Evolutionary conservation across 1,140 invertebrate species (phyloP).

Genomic region (Galleria mellonella): DNA sequence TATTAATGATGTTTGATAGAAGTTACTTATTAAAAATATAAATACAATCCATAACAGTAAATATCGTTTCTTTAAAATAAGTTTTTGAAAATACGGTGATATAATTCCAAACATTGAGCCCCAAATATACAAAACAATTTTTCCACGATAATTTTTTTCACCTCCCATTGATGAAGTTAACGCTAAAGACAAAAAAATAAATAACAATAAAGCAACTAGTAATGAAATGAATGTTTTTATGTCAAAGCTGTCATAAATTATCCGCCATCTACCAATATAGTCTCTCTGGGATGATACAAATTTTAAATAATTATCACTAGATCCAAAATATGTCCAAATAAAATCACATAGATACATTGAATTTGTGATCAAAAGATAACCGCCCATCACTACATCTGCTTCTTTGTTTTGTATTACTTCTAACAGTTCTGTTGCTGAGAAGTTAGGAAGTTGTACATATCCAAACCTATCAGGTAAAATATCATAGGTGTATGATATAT

Average conservation of each 20-base stretch:
- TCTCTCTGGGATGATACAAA: background rate
- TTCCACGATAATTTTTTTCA: background rate
- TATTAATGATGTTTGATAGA: background rate
- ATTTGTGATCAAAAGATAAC: background rate
- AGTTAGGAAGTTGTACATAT: background rate
- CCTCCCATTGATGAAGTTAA: too few relatives aligned
- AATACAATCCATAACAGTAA: conserved; percentile 9
- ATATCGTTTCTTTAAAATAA: background rate
- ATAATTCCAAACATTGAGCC: background rate
- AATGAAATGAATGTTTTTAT: background rate
- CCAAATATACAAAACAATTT: background rate
- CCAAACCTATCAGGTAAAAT: background rate
- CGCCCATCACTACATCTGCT: background rate
- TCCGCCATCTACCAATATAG: background rate
- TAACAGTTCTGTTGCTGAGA: background rate
- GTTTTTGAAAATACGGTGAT: background rate
- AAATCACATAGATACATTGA: background rate
- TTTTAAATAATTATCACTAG: background rate
- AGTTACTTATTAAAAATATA: conserved; percentile 16
- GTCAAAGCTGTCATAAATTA: background rate
- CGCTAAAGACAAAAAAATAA: background rate
- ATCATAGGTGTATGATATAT: background rate
- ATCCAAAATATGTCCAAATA: conserved; percentile 2
- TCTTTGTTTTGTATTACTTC: background rate
- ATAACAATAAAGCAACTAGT: background rate